phyloP scores from a whole-genome alignment of 1,140 invertebrate genomes.

The Aphis craccivora region DNA sequence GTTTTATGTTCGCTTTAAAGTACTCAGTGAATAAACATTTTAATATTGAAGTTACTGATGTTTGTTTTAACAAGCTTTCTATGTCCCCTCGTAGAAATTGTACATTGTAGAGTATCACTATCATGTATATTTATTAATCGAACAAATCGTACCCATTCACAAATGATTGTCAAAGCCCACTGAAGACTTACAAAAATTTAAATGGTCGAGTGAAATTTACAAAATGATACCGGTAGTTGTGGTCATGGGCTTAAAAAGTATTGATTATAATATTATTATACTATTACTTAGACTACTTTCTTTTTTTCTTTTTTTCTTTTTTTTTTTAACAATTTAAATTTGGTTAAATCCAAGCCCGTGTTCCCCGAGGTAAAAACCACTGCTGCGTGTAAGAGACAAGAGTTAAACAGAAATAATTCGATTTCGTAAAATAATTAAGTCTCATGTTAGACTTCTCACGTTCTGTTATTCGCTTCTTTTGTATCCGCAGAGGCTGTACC shows the following conservation, averaged over 20 bases:
- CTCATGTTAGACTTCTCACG: conserved; percentile 23
- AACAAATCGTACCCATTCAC: neutral
- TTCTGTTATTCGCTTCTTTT: conserved; percentile 25
- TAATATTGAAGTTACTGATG: neutral
- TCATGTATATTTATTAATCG: conserved; percentile 17
- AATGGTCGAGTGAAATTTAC: conserved; percentile 8
- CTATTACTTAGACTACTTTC: neutral
- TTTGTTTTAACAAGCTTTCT: conserved; percentile 10
- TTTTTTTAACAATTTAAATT: neutral
- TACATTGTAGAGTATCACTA: neutral
- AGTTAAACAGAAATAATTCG: neutral
- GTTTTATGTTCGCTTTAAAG: neutral
- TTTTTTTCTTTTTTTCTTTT: neutral
- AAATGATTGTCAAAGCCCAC: neutral
- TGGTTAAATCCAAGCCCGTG: neutral
- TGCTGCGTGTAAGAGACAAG: neutral
- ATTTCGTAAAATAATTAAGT: conserved; percentile 39
- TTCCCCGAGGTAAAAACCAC: neutral
- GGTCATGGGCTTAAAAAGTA: conserved; percentile 15
- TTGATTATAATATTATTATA: conserved; percentile 20
- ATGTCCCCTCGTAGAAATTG: neutral
- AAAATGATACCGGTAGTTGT: conserved; percentile 3
- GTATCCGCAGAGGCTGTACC: neutral
- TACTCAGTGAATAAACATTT: neutral
- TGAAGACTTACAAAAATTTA: conserved; percentile 12